phyloP scores from a whole-genome alignment of 2,888 invertebrate species.

The Fissipunctia ypsillon region DNA sequence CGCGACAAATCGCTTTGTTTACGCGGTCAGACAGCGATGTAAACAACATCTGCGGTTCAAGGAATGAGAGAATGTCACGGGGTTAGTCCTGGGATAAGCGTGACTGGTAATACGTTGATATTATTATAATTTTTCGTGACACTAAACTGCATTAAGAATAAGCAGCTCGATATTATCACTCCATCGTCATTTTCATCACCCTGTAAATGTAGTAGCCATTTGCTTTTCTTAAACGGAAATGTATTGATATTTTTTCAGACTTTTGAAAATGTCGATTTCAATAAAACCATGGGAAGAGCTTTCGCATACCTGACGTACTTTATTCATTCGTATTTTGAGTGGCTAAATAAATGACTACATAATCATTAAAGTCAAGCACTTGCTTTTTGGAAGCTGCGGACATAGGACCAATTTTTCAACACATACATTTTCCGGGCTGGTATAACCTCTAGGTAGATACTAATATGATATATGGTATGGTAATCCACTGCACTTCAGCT shows the following conservation, averaged over 20 bases:
- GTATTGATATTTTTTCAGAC: no score
- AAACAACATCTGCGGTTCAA: conserved; percentile 61
- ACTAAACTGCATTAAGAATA: neutral
- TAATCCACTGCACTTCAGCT: neutral
- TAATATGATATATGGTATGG: no score
- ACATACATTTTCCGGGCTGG: neutral
- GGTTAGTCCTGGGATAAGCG: conserved; percentile 51
- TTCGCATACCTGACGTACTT: no score
- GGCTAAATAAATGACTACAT: no score
- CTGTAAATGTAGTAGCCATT: neutral
- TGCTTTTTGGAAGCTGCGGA: no score
- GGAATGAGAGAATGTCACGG: conserved; percentile 42
- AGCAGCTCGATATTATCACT: neutral
- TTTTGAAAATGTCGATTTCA: no score
- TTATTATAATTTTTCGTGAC: conserved; percentile 17
- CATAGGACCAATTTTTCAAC: neutral
- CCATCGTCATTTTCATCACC: neutral
- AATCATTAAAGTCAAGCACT: no score
- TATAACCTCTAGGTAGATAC: neutral
- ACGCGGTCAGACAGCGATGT: conserved; percentile 65
- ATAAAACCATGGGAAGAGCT: neutral
- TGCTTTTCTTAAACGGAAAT: neutral
- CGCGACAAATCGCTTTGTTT: conserved; percentile 75
- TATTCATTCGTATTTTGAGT: no score
- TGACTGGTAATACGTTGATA: conserved; percentile 38